Percentiles rank a stretch among this genome's conserved stretches.
Evolutionary conservation across 35 echinoderm and acorn worm species (phyloP).

Genomic region (Stichopus chloronotus): DNA sequence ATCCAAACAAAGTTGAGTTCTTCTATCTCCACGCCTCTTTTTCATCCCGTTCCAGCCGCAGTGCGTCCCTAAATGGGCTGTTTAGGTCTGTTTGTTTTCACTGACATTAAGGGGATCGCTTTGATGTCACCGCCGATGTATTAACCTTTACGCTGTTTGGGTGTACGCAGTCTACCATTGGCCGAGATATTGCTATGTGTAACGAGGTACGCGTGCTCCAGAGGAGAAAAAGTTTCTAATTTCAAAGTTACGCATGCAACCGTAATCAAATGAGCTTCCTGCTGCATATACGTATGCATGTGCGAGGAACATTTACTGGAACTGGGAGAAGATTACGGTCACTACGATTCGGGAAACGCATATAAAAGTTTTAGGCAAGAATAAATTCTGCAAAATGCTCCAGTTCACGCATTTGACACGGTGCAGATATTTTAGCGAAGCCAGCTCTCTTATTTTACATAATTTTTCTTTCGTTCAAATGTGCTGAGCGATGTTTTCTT

Average conservation of each 20-base stretch:
- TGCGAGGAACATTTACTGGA: not conserved
- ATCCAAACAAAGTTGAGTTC: not conserved
- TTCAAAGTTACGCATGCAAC: conserved; percentile 21
- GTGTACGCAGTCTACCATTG: conserved; percentile 4
- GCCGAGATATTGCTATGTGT: conserved; percentile 32
- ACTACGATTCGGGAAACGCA: conserved; percentile 6
- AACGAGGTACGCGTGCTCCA: conserved; percentile 56
- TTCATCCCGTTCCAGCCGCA: conserved; percentile 33
- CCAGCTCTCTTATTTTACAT: not conserved
- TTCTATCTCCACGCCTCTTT: conserved; percentile 9
- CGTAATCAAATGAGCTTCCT: not conserved
- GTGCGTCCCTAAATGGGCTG: conserved; percentile 55
- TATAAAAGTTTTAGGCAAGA: conserved; percentile 52
- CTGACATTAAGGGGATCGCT: conserved; percentile 44
- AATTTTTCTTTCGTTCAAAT: not conserved
- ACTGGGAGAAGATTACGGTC: not conserved
- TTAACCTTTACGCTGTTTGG: conserved; percentile 39
- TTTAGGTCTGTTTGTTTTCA: conserved; percentile 58
- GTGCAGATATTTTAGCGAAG: not conserved
- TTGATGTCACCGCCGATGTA: conserved; percentile 53
- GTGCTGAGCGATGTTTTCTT: not conserved
- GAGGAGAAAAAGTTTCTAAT: conserved; percentile 6
- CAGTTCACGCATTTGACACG: not conserved
- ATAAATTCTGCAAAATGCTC: conserved; percentile 24
- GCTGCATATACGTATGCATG: not conserved